Evolutionary conservation across 2,797 vertebrate genomes (phyloP).

Genomic region (Neosilurus hyrtlii): DNA sequence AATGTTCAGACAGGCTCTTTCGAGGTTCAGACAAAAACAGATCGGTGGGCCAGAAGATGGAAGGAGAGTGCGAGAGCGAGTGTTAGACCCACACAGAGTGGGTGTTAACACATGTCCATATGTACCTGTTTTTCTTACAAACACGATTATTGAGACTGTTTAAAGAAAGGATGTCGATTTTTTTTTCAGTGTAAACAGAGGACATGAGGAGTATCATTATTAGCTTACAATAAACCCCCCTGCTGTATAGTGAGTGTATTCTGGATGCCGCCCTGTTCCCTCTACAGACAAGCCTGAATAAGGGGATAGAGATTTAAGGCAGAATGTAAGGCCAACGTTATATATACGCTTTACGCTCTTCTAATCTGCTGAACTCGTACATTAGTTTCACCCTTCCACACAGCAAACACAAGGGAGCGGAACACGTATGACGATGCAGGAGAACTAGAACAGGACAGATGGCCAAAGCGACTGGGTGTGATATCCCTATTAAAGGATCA

Average conservation of each 20-base stretch:
- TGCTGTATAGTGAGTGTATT: no score
- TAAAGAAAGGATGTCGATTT: background rate
- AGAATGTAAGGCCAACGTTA: no score
- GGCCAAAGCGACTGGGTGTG: slow-evolving; percentile 26
- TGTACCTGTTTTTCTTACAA: slow-evolving; percentile 36
- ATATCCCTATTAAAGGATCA: slow-evolving; percentile 28
- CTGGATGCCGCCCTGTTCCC: background rate
- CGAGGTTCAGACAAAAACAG: slow-evolving; percentile 19
- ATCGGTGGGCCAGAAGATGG: slow-evolving; percentile 27
- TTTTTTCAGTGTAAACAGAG: background rate
- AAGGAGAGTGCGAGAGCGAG: slow-evolving; percentile 10
- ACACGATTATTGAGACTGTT: slow-evolving; percentile 5
- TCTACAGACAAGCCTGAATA: background rate
- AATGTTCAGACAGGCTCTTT: slow-evolving; percentile 42
- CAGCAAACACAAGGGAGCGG: background rate
- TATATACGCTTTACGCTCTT: background rate
- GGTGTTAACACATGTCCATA: slow-evolving; percentile 49
- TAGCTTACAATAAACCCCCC: background rate
- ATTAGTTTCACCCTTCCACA: background rate
- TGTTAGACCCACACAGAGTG: slow-evolving; percentile 54
- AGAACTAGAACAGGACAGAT: slow-evolving; percentile 20
- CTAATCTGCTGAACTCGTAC: background rate
- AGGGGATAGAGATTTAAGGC: background rate
- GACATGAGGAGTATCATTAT: background rate
- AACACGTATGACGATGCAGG: slow-evolving; percentile 1